phyloP scores from a whole-genome alignment of 2,797 vertebrate genomes.

The Heterohyrax brucei region DNA sequence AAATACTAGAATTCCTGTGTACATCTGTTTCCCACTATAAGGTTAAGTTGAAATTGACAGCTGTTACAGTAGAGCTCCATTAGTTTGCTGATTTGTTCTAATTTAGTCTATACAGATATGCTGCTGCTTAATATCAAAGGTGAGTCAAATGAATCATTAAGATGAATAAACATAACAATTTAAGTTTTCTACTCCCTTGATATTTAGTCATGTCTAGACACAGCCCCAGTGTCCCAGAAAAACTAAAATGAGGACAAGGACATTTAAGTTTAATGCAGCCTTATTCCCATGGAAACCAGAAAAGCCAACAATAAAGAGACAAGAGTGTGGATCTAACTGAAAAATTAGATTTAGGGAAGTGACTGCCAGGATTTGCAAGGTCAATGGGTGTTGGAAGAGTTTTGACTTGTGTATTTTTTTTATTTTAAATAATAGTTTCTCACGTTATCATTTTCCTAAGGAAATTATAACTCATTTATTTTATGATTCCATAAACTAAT shows the following conservation, averaged over 20 bases:
- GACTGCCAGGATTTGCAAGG: not conserved
- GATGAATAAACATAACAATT: slow-evolving; percentile 80
- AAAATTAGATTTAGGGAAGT: not conserved
- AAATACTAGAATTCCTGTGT: slow-evolving; percentile 40
- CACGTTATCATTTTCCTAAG: not conserved
- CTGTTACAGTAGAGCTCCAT: not conserved
- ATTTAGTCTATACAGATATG: slow-evolving; percentile 24
- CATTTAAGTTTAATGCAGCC: slow-evolving; percentile 79
- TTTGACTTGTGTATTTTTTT: not conserved
- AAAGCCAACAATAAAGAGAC: slow-evolving; percentile 62
- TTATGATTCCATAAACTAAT: not conserved
- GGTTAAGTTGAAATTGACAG: slow-evolving; percentile 18
- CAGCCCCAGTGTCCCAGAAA: slow-evolving; percentile 83
- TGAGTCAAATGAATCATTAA: slow-evolving; percentile 66
- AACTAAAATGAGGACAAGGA: slow-evolving; percentile 85
- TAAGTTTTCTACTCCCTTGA: slow-evolving; percentile 78
- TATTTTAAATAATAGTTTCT: not conserved
- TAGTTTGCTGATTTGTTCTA: slow-evolving; percentile 10
- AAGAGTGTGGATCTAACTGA: not conserved
- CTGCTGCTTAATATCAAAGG: slow-evolving; percentile 51
- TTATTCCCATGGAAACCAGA: slow-evolving; percentile 76
- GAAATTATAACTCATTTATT: slow-evolving; percentile 31
- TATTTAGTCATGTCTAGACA: slow-evolving; percentile 86
- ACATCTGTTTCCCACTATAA: not conserved
- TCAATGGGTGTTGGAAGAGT: not conserved